phyloP scores from a whole-genome alignment of 2,888 invertebrate species.

The Drosophila ustulata region DNA sequence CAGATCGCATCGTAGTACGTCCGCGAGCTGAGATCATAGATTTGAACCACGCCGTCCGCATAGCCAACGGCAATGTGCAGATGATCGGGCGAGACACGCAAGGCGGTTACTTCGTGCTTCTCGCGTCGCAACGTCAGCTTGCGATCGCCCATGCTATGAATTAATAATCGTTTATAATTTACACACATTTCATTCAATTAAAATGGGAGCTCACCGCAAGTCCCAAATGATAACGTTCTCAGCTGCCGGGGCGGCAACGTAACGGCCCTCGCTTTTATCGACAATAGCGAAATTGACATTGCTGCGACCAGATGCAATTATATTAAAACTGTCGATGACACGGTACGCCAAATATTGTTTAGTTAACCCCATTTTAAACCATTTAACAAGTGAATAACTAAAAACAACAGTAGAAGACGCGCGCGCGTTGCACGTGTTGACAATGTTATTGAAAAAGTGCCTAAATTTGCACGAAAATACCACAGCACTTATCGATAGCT shows the following conservation, averaged over 20 bases:
- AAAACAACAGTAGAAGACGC: conserved; percentile 27
- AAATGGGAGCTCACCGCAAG: conserved; percentile 88
- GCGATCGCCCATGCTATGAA: conserved; percentile 86
- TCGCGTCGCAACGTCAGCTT: conserved; percentile 92
- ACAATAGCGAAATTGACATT: conserved; percentile 92
- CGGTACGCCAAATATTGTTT: conserved; percentile 97
- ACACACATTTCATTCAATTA: not conserved
- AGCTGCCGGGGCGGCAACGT: conserved; percentile 95
- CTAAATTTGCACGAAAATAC: conserved; percentile 40
- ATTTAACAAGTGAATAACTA: conserved; percentile 30
- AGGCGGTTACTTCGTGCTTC: conserved; percentile 91
- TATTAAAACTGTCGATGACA: conserved; percentile 93
- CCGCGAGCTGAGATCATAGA: conserved; percentile 91
- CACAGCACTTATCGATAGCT: conserved; percentile 23
- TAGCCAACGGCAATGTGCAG: conserved; percentile 96
- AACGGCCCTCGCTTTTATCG: conserved; percentile 92
- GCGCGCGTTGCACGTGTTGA: conserved; percentile 66
- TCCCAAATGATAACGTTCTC: conserved; percentile 98
- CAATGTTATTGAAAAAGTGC: conserved; percentile 33
- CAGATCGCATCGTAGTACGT: conserved; percentile 87
- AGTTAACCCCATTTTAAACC: conserved; percentile 91
- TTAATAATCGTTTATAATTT: not conserved
- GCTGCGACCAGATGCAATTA: conserved; percentile 92
- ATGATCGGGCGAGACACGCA: conserved; percentile 91
- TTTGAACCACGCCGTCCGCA: conserved; percentile 93